These are phyloP conservation scores for Ormia ochracea DNA, from an alignment of 2,888 invertebrate species.

Conservation along the genomic window DNA sequence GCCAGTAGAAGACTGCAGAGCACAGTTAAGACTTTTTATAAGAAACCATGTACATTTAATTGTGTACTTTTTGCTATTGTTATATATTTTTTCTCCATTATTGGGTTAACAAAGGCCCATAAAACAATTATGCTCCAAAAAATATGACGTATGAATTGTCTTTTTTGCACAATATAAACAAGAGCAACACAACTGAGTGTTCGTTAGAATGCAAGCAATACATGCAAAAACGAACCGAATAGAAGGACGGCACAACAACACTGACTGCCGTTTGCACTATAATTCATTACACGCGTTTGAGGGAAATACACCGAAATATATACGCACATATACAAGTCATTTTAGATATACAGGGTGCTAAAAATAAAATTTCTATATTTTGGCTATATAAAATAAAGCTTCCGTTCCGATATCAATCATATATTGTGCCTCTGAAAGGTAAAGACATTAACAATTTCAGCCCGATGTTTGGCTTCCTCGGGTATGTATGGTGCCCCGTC, in stretches of 20 bases:
- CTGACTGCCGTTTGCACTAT: conserved; percentile 62
- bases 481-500: too few species aligned
- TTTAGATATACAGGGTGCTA: too few species aligned
- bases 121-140: conserved; percentile 65
- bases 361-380: too few species aligned
- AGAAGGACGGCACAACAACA: conserved; percentile 28
- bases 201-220: conserved; percentile 2
- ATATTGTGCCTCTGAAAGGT: too few species aligned
- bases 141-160: conserved; percentile 60
- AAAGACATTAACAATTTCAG: too few species aligned
- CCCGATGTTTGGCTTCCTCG: too few species aligned
- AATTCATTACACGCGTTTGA: conserved; percentile 63
- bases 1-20: background rate
- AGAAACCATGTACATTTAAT: conserved; percentile 46
- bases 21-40: conserved; percentile 9
- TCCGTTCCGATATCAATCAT: too few species aligned
- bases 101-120: conserved; percentile 54
- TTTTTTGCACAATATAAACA: conserved; percentile 45
- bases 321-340: too few species aligned
- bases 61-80: conserved; percentile 42
- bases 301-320: conserved; percentile 38
- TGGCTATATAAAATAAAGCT: too few species aligned
- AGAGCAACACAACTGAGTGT: conserved; percentile 52
- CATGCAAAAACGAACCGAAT: background rate
- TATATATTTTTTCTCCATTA: background rate